Evolutionary conservation across 1,140 invertebrate species (phyloP), one percentile per base, ranked within the genome.

Genomic region (Dufourea novaeangliae): DNA sequence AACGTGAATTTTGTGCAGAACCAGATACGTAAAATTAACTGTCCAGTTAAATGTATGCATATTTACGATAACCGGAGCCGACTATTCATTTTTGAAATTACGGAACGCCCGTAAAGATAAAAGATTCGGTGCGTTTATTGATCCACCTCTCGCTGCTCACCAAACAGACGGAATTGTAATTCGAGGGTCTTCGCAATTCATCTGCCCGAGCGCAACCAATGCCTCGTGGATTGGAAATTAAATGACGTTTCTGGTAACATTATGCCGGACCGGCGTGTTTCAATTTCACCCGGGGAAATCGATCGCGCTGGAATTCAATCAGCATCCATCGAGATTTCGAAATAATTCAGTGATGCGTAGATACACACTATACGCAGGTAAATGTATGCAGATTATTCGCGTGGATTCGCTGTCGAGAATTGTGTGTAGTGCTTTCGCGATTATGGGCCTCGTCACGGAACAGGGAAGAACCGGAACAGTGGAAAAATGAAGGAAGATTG

Each of bases 201-300:
- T n/a, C n/a, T 32, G 25, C 27, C n/a, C n/a, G n/a, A 22, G 39
- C 39, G n/a, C n/a, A 46, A 32, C 17, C 39, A 44, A 46, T 27
- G 5, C 22, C 27, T 6, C 22, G 34, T 29, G 10, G 22, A 37
- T 14, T 8, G 71, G 27, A 54, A 66, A 34, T 37, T 67, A 68
- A 75, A 74, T 74, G 52, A 74, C 50, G 37, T 12, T 62, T 62
- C 56, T 25, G 37, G 39, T 32, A 61, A 61, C 67, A 61, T 77
- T 77, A 69, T 44, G 1, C 32, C 7, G 34, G 41, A 10, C 22
- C 66, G 34, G 14, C 57, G 66, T 76, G 66, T 76, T 68, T 76
- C 73, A 69, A 76, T 76, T 76, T 57, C 56, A 59, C 6, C n/a
- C 73, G 4, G 63, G 37, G n/a, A 68, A 69, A 76, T 76, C 73